Base-by-base conservation (phyloP, 2,888 invertebrate genomes). In the Drosophila meridionalis region DNA sequence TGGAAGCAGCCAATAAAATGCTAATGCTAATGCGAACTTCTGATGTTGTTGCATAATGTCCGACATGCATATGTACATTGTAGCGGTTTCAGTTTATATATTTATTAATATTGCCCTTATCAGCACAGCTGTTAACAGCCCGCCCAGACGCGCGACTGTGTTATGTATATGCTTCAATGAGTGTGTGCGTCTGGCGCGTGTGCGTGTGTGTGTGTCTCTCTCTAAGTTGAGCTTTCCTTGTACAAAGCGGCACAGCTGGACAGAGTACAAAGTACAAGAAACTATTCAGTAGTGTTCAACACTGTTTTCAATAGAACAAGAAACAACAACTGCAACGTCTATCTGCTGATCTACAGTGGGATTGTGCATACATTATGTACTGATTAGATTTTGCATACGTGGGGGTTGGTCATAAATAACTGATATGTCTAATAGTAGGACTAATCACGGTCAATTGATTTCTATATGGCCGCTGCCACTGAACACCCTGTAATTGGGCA, bases 261-360 rank as follows among this genome's bases (percentile, higher is more conserved):
- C 61, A 55, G 70, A 58, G 83, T 80, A 64, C 84, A 84, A 84
- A 84, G 84, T 84, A 76, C 84, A 80, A 69, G 26, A 38, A 34
- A 48, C 14, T 30, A 48, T 63, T 30, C 20, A 20, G 36, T 26
- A 48, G 45, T 59, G 34, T 26, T 12, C 30, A 67, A 32, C n/a
- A 47, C 53, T 69, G 61, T 20, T 69, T 55, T 38, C 11, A 7
- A 7, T 28, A 9, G 6, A 58, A 26, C 14, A 53, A 9, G 12
- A 34, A 50, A 36, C 30, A 48, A 50, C 32, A 50, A 52, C 12
- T 32, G 50, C n/a, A 30, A 30, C 36, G 26, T 5, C 50, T 34
- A 52, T 52, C 52, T 36, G 52, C 52, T 36, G 52, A 52, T 52
- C 52, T 26, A 3, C 5, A 52, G 30, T 32, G 14, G 20, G 34